Evolutionary conservation across 2,797 vertebrate genomes (phyloP).

Genomic region (Enteromius treurensis): DNA sequence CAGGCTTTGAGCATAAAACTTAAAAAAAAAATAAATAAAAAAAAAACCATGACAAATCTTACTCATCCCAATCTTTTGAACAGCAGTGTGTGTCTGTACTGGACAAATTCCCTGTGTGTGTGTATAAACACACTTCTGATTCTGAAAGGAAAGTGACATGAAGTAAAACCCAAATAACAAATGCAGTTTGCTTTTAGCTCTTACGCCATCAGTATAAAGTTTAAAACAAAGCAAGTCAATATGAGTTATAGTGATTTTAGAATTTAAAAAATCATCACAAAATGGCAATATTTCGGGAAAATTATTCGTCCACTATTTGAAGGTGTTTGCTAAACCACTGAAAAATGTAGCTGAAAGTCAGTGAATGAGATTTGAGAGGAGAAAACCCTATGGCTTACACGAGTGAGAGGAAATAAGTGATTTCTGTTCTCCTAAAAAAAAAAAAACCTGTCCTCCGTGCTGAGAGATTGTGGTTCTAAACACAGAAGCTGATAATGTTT

Average conservation of each 20-base stretch:
- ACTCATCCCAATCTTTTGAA: too few relatives aligned
- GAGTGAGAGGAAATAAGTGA: not conserved
- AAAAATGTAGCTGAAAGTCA: not conserved
- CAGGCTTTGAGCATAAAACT: too few relatives aligned
- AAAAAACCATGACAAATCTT: too few relatives aligned
- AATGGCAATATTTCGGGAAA: not conserved
- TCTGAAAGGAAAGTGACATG: not conserved
- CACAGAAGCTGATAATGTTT: conserved; percentile 1
- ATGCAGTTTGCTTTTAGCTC: not conserved
- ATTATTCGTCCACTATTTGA: too few relatives aligned
- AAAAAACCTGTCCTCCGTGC: not conserved
- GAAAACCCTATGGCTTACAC: not conserved
- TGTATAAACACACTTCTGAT: too few relatives aligned
- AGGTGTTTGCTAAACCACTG: not conserved
- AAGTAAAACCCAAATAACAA: not conserved
- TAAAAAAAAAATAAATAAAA: too few relatives aligned
- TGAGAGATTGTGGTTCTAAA: not conserved
- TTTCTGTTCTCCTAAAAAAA: not conserved
- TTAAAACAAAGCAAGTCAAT: not conserved
- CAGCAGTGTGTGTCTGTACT: too few relatives aligned
- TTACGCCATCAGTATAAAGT: not conserved
- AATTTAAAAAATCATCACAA: too few relatives aligned
- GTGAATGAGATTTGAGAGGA: not conserved
- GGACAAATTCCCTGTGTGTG: too few relatives aligned
- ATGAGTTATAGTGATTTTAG: not conserved